A percentile compares a stretch with the other conserved stretches of the same genome.
Conservation (phyloP, 1,140 invertebrate species). For the Helicoverpa zea region DNA sequence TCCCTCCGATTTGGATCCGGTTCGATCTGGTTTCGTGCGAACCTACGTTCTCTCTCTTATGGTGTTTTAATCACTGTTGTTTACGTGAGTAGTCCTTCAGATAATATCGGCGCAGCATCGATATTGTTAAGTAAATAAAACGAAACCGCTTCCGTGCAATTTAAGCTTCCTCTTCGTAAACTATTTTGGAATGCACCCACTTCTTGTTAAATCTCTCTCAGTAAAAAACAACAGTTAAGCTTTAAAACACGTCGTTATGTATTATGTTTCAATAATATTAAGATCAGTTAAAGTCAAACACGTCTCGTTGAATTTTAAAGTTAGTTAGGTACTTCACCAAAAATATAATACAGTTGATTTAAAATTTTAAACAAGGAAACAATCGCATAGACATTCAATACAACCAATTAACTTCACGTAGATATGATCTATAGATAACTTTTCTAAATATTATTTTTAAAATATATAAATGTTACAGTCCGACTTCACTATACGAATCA, state of each 20-base stretch:
- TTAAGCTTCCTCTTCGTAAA: slow-evolving; percentile 25
- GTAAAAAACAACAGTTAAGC: not conserved
- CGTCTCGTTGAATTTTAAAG: not conserved
- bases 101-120: slow-evolving; percentile 54
- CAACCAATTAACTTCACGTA: slow-evolving; percentile 12
- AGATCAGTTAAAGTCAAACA: not conserved
- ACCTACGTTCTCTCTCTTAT: slow-evolving; percentile 78
- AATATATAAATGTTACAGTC: not conserved
- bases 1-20: slow-evolving; percentile 83
- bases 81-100: slow-evolving; percentile 51
- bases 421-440: not conserved
- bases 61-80: slow-evolving; percentile 78
- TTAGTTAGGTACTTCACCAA: not conserved
- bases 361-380: not conserved
- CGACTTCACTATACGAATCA: not conserved
- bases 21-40: slow-evolving; percentile 79
- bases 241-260: not conserved
- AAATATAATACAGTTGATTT: not conserved
- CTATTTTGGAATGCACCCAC: not conserved
- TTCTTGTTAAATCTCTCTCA: slow-evolving; percentile 3
- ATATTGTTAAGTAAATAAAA: slow-evolving; percentile 50
- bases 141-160: slow-evolving; percentile 6
- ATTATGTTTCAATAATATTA: slow-evolving; percentile 8
- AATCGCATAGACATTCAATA: not conserved
- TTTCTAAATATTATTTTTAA: not conserved